These are phyloP conservation scores for Acanthurus leucopareius DNA, from an alignment of 2,797 vertebrate genomes.

Conservation along the genomic window DNA sequence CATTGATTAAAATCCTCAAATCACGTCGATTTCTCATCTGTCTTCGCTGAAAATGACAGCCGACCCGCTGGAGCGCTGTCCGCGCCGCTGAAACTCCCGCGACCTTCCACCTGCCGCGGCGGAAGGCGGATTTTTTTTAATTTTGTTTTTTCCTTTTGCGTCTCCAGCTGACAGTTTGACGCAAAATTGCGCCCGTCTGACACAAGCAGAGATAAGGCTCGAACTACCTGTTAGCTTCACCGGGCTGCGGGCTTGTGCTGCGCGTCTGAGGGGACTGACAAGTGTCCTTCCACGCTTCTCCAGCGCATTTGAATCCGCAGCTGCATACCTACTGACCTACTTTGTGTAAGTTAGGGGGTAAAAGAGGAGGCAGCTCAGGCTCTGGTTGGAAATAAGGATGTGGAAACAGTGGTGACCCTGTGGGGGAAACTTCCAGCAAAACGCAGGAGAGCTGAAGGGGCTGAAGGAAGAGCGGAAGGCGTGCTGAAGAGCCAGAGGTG, in stretches of 20 bases:
- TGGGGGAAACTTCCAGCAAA: slow-evolving; percentile 39
- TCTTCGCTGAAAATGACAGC: slow-evolving; percentile 9
- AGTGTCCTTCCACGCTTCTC: neutral
- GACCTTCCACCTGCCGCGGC: slow-evolving; percentile 47
- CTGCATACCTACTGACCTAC: slow-evolving; percentile 56
- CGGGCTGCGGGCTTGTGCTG: slow-evolving; percentile 12
- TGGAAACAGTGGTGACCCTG: slow-evolving; percentile 51
- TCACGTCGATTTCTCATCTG: neutral
- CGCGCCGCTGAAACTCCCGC: slow-evolving; percentile 30
- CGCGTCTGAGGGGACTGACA: neutral
- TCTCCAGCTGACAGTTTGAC: slow-evolving; percentile 17
- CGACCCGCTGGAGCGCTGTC: slow-evolving; percentile 1
- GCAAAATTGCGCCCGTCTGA: slow-evolving; percentile 17
- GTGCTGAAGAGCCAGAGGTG: slow-evolving; percentile 45
- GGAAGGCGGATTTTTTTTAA: neutral
- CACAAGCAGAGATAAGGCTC: neutral
- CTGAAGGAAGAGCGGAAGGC: neutral
- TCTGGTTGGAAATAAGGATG: slow-evolving; percentile 8
- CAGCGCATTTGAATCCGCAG: neutral
- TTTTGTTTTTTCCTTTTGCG: neutral
- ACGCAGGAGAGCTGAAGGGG: neutral
- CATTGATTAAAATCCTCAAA: neutral
- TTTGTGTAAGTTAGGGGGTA: slow-evolving; percentile 51
- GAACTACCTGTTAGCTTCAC: slow-evolving; percentile 75
- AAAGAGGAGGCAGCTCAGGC: neutral